A percentile compares a stretch with the other conserved stretches of the same genome.
phyloP scores from a whole-genome alignment of 1,140 invertebrate species.

The Carcinoscorpius rotundicauda region DNA sequence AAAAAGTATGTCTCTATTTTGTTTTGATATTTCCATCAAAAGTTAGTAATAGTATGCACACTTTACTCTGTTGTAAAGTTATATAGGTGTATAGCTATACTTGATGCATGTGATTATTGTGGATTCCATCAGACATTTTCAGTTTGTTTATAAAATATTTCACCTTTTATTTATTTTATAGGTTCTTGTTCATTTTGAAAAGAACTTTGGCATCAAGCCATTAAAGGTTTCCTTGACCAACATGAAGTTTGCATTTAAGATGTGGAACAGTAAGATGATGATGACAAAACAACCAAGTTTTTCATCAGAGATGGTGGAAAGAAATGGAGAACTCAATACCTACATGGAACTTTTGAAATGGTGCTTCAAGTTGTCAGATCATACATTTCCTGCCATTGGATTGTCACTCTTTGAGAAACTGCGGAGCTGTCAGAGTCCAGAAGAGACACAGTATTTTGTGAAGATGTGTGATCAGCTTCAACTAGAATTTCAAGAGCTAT shows the following conservation, averaged over 20 bases:
- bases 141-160: too few relatives aligned
- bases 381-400: constrained; percentile 70
- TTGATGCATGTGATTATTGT: too few relatives aligned
- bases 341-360: constrained; percentile 38
- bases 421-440: background rate
- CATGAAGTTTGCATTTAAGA: constrained; percentile 16
- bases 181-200: constrained; percentile 14
- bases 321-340: constrained; percentile 20
- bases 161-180: background rate
- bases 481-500: constrained; percentile 32
- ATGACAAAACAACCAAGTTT: constrained; percentile 11
- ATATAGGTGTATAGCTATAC: too few relatives aligned
- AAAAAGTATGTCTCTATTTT: too few relatives aligned
- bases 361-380: constrained; percentile 54
- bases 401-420: constrained; percentile 55
- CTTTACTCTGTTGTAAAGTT: too few relatives aligned
- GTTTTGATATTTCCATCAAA: too few relatives aligned
- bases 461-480: constrained; percentile 33
- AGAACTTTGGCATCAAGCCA: constrained; percentile 6
- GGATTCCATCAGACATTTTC: too few relatives aligned
- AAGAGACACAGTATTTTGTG: constrained; percentile 10
- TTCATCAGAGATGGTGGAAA: constrained; percentile 10
- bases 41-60: too few relatives aligned
- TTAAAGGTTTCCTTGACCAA: constrained; percentile 13
- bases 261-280: constrained; percentile 15